These are phyloP conservation scores for Drosophila hydei DNA, from an alignment of 1,140 invertebrate species.

Conservation along the genomic window DNA sequence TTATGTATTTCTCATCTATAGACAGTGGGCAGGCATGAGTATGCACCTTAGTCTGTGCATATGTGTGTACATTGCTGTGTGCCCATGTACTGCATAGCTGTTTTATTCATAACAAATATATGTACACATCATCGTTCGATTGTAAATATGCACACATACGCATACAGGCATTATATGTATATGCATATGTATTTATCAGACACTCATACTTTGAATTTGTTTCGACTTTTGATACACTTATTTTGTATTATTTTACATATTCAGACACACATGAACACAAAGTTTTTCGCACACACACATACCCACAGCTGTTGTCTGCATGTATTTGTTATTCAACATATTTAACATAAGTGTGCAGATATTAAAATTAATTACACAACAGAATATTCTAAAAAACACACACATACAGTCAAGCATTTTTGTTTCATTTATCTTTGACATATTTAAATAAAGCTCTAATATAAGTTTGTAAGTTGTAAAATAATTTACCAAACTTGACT, in stretches of 20 bases:
- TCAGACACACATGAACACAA: not conserved
- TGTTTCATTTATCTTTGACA: too few species aligned
- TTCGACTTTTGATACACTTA: not conserved
- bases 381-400: slow-evolving; percentile 22
- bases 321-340: not conserved
- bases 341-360: not conserved
- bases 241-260: slow-evolving; percentile 2
- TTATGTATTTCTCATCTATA: too few species aligned
- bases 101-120: too few species aligned
- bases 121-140: too few species aligned
- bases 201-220: too few species aligned
- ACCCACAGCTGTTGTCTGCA: not conserved
- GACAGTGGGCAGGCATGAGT: too few species aligned
- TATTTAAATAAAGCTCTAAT: too few species aligned
- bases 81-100: too few species aligned
- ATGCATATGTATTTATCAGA: too few species aligned
- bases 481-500: slow-evolving; percentile 40
- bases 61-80: too few species aligned
- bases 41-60: too few species aligned
- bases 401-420: not conserved
- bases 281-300: not conserved
- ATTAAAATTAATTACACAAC: slow-evolving; percentile 38
- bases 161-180: not conserved
- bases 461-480: too few species aligned
- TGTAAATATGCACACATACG: slow-evolving; percentile 2